These are phyloP conservation scores for Xestia ashworthii DNA, from an alignment of 2,888 invertebrate species.

Conservation along the genomic window DNA sequence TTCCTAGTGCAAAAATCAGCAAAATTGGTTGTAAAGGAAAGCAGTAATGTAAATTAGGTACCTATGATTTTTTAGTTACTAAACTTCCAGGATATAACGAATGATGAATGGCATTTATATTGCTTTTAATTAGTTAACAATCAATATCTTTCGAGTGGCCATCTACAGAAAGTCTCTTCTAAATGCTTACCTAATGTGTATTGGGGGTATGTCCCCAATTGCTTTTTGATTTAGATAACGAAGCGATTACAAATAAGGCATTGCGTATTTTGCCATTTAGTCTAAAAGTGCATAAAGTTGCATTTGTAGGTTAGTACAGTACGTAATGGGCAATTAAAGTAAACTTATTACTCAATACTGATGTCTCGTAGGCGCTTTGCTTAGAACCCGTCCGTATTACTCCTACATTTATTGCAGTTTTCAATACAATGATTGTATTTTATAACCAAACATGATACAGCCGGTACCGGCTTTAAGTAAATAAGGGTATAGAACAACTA, in stretches of 20 bases:
- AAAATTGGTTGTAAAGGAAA: background rate
- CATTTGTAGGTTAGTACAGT: constrained; percentile 18
- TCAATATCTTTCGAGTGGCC: constrained; percentile 11
- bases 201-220: constrained; percentile 11
- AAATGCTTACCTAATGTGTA: constrained; percentile 13
- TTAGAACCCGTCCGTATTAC: constrained; percentile 42
- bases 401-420: constrained; percentile 46
- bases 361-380: constrained; percentile 42
- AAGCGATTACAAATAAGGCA: constrained; percentile 10
- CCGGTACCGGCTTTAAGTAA: background rate
- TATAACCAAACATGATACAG: constrained; percentile 18
- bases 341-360: constrained; percentile 41
- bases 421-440: constrained; percentile 25
- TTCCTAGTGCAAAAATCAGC: background rate
- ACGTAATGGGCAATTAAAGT: constrained; percentile 29
- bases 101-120: constrained; percentile 15
- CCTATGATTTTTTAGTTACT: background rate
- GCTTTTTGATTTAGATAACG: constrained; percentile 17
- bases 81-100: background rate
- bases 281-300: constrained; percentile 17
- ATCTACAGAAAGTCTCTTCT: constrained; percentile 23
- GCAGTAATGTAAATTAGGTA: background rate
- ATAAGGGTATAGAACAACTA: background rate
- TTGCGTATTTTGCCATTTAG: constrained; percentile 18
- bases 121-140: constrained; percentile 12